Base-by-base conservation (phyloP, 2,797 vertebrate genomes). In the Setipinna tenuifilis region DNA sequence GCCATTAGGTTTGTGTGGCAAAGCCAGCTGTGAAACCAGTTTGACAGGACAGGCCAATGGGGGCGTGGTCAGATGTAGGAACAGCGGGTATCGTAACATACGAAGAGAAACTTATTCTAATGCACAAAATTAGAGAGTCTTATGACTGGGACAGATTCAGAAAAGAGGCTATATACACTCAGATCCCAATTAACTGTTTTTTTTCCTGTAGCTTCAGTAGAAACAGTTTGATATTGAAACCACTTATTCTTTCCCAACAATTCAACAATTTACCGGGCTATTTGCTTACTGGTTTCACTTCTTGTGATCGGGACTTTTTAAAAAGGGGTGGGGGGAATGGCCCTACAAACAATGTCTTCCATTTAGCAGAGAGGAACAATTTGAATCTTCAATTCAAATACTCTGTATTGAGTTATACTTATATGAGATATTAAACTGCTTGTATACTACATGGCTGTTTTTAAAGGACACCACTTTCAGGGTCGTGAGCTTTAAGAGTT, bases 21-120 rank as follows among this genome's bases (percentile, higher is more conserved):
- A 62, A 86, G 17, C 41, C 9, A 78, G 35, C 71, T 21, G 71
- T 44, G 71, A 86, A 95, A 96, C 95, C 87, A 50, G 95, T 95
- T 68, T 0, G 88, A 89, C 93, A 87, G 94, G 85, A 5, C 44
- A 35, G 25, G 41, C 19, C 1, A 46, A 59, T 19, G 83, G 82
- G 84, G 86, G 7, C 2, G 86, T 84, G 31, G 58, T 82, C 31
- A 84, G 17, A n/a, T 61, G 50, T 62, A 83, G 86, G 86, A 89
- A 90, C 71, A 28, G 23, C 58, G 68, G 91, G 90, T 19, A 87
- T 83, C 68, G 85, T 41, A 71, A 31, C 12, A 46, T 65, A 41
- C 0, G 17, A n/a, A 86, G 83, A 88, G 85, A 92, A 91, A 92
- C 68, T 41, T 17, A 17, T 75, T 75, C 31, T 68, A 31, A 25